A percentile compares a stretch with the other conserved stretches of the same genome.
Conservation (phyloP, 2,888 invertebrate genomes). For the Tetropium fuscum region DNA sequence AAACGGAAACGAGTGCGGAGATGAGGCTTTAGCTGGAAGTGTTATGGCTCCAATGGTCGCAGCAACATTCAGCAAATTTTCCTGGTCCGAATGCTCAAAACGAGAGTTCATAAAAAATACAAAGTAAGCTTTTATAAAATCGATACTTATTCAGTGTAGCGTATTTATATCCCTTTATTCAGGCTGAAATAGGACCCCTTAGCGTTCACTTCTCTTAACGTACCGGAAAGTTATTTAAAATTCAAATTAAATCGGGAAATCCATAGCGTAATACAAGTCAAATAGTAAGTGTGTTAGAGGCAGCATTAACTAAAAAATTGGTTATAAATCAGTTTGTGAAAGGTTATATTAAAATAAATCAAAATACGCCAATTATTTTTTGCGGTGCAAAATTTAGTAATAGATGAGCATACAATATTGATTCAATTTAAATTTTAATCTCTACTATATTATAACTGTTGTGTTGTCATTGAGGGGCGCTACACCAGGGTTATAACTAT, state of each 20-base stretch:
- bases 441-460: too few species aligned
- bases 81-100: constrained; percentile 81
- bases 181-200: background rate
- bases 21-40: constrained; percentile 73
- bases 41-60: constrained; percentile 85
- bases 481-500: too few species aligned
- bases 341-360: too few species aligned
- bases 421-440: too few species aligned
- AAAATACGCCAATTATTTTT: too few species aligned
- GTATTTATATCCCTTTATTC: background rate
- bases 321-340: too few species aligned
- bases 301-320: too few species aligned
- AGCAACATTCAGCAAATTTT: constrained; percentile 80
- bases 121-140: constrained; percentile 65
- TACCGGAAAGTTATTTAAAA: background rate
- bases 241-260: constrained; percentile 5
- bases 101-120: constrained; percentile 74
- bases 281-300: background rate
- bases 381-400: too few species aligned
- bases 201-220: background rate
- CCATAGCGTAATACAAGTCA: background rate
- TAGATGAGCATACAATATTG: too few species aligned
- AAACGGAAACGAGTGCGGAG: constrained; percentile 72
- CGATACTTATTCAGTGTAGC: constrained; percentile 2
- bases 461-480: too few species aligned